A percentile compares a stretch with the other conserved stretches of the same genome.
Conservation (phyloP, 2,113 vertebrate species). For the Scortum barcoo region DNA sequence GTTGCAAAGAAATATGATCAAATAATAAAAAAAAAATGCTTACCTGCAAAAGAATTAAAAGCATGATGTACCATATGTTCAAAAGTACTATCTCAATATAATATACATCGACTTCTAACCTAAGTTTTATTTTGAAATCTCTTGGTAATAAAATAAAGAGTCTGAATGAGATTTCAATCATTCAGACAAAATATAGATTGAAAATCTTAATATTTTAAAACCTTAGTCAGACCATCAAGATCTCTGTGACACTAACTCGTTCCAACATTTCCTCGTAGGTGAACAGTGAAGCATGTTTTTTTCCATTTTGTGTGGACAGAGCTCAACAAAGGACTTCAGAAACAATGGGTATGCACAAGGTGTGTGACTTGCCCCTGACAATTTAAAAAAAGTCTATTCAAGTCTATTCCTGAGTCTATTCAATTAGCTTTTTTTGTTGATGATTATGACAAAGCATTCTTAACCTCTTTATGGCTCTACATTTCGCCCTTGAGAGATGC, state of each 20-base stretch:
- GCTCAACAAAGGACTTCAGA: background rate
- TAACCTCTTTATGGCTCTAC: background rate
- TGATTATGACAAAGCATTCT: slow-evolving; percentile 24
- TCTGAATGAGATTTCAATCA: background rate
- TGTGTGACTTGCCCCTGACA: background rate
- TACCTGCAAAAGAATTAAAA: background rate
- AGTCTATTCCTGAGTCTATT: slow-evolving; percentile 5
- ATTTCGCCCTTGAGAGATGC: slow-evolving; percentile 12
- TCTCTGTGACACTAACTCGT: background rate
- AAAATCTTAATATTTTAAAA: too few species aligned
- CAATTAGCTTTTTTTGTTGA: slow-evolving; percentile 1
- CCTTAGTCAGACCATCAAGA: background rate
- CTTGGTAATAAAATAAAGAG: background rate
- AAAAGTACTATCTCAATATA: background rate
- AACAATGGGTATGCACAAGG: background rate
- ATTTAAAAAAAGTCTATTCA: background rate
- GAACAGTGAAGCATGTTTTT: background rate
- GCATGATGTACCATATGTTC: background rate
- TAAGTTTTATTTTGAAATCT: background rate
- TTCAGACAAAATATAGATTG: too few species aligned
- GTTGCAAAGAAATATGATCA: background rate
- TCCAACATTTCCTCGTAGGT: background rate
- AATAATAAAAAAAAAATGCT: background rate
- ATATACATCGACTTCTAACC: background rate
- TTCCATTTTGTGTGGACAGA: background rate